Percentiles rank a stretch among this genome's conserved stretches.
Evolutionary conservation across 2,797 vertebrate genomes (phyloP).

Genomic region (Alosa sapidissima): DNA sequence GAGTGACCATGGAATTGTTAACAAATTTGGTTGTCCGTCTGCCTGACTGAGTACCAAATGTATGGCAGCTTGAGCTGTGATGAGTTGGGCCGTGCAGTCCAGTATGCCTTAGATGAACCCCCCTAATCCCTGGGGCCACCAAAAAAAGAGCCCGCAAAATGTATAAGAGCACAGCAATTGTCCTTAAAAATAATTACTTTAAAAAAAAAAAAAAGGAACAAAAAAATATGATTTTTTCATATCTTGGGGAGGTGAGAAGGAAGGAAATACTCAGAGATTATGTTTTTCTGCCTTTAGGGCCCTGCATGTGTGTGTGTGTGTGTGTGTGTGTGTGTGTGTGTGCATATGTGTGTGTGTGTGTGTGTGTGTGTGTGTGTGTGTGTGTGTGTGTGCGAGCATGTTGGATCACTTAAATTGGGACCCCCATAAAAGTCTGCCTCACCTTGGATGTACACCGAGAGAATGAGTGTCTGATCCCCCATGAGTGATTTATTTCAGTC

Average conservation of each 20-base stretch:
- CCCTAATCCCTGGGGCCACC: background rate
- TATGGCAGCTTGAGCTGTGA: background rate
- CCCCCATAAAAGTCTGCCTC: conserved; percentile 32
- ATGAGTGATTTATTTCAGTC: conserved; percentile 57
- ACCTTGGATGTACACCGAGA: conserved; percentile 52
- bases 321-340: no score
- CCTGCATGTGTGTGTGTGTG: background rate
- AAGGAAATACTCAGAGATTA: background rate
- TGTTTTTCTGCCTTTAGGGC: background rate
- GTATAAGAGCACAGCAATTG: background rate
- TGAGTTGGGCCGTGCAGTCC: background rate
- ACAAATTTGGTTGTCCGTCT: background rate
- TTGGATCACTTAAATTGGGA: conserved; percentile 6
- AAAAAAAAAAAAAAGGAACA: background rate
- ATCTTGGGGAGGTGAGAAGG: background rate
- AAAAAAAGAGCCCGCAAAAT: background rate
- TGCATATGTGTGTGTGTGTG: no score
- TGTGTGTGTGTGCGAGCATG: background rate
- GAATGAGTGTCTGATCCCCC: conserved; percentile 43
- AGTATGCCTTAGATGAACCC: background rate
- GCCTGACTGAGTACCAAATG: background rate
- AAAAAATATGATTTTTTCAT: background rate
- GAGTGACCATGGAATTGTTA: conserved; percentile 13
- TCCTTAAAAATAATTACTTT: background rate
- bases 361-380: background rate